Conservation (phyloP, 2,113 vertebrate genomes). For the Synchiropus splendidus region DNA sequence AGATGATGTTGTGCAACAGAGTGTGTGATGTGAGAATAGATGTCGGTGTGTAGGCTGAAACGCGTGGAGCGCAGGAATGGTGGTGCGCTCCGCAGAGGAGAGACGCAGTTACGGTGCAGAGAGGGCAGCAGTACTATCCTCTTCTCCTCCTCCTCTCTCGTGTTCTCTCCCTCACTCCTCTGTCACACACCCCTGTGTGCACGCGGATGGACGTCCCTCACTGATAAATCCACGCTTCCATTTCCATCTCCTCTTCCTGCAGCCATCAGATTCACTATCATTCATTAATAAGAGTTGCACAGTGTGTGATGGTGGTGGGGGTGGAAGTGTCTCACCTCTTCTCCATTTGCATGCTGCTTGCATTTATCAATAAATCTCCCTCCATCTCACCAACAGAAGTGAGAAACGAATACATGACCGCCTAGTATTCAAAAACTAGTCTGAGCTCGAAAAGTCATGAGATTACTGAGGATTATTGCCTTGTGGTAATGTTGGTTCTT, state of each 20-base stretch:
- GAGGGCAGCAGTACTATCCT: conserved; percentile 36
- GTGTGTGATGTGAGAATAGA: conserved; percentile 24
- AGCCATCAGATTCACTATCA: too few species aligned
- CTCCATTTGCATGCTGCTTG: conserved; percentile 15
- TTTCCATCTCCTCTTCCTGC: conserved; percentile 19
- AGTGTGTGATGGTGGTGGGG: too few species aligned
- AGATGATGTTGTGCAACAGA: conserved; percentile 43
- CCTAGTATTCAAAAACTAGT: too few species aligned
- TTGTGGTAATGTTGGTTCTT: too few species aligned
- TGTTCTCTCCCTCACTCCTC: conserved; percentile 18
- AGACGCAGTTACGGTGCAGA: conserved; percentile 44
- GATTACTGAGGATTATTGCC: too few species aligned
- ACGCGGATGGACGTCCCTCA: conserved; percentile 18
- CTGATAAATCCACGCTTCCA: conserved; percentile 26
- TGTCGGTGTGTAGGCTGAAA: conserved; percentile 56
- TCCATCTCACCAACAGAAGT: too few species aligned
- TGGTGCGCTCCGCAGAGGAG: conserved; percentile 51
- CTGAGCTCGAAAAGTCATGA: too few species aligned
- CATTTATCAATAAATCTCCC: background rate
- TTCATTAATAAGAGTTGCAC: conserved; percentile 10
- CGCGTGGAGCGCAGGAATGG: conserved; percentile 55
- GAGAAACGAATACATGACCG: too few species aligned
- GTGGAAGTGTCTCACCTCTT: conserved; percentile 10
- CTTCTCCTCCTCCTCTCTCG: conserved; percentile 5
- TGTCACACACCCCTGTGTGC: conserved; percentile 14